Evolutionary conservation across 1,140 invertebrate species (phyloP), one percentile per base, ranked within the genome.

Genomic region (Lerema accius): DNA sequence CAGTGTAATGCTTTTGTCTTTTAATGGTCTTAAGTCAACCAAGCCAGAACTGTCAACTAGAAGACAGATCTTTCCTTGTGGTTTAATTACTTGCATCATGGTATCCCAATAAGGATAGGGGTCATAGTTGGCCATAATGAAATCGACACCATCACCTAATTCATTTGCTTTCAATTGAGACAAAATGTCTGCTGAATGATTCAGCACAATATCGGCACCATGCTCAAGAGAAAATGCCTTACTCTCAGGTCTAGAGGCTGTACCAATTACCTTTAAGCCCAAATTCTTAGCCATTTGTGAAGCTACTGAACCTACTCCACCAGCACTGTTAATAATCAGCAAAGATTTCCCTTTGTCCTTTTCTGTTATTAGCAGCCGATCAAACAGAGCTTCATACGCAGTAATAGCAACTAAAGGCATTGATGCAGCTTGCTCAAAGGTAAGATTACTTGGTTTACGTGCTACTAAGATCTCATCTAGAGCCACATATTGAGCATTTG

Each of bases 1-100:
- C 17, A 90, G 63, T 19, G 85, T 86, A 0, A 90, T 17, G 64
- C 85, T 90, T 74, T 90, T 90, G 14, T 81, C 84, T 70, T 90
- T 90, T 0, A 90, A 63, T 6, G 72, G 71, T 39, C 56, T 76
- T 28, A 90, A 51, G 42, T 90, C 84, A n/a, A 86, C 73, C 6
- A 78, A 64, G 13, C 78, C 82, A 67, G 78, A 84, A 50, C 80
- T 81, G 19, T 90, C 86, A 7, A 86, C 86, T 39, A 90, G 65
- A 5, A 87, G 61, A 63, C 86, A 90, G 37, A 90, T 90, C 53
- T 66, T 86, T 3, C 87, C 85, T 56, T 88, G 83, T 13, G 85
- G 79, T 53, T 87, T 90, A 9, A 83, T 85, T 17, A 65, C 71
- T 65, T 77, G 75, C 75, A 84, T 86, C 40, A 90, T 55, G 2